Conservation (phyloP, 2,888 invertebrate genomes). For the Dasysyrphus tricinctus region DNA sequence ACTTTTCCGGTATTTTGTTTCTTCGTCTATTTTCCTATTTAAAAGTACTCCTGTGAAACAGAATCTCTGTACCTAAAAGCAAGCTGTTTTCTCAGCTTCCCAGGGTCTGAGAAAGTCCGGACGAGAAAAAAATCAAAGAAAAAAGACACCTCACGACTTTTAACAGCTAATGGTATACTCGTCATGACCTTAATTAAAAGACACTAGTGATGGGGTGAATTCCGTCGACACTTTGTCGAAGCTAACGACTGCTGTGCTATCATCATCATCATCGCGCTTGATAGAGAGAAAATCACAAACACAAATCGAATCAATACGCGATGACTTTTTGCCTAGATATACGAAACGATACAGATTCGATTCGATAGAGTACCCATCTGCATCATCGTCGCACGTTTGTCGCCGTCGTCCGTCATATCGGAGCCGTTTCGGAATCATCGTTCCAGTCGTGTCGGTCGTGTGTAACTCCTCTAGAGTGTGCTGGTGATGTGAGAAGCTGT, state of each 20-base stretch:
- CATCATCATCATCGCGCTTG: conserved; percentile 37
- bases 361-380: conserved; percentile 49
- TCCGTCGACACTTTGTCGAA: conserved; percentile 68
- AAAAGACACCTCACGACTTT: conserved; percentile 37
- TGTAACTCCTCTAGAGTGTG: conserved; percentile 12
- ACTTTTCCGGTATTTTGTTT: conserved; percentile 35
- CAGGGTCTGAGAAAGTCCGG: conserved; percentile 49
- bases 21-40: conserved; percentile 4
- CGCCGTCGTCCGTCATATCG: conserved; percentile 31
- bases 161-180: conserved; percentile 72
- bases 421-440: conserved; percentile 8
- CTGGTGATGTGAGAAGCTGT: conserved; percentile 35
- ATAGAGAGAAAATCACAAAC: conserved; percentile 70
- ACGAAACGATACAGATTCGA: conserved; percentile 40
- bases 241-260: conserved; percentile 49
- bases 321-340: conserved; percentile 68
- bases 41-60: conserved; percentile 1
- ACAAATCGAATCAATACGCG: conserved; percentile 74
- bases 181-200: conserved; percentile 75
- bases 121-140: conserved; percentile 22
- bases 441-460: conserved; percentile 37
- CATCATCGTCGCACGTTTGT: conserved; percentile 24
- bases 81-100: conserved; percentile 39
- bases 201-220: conserved; percentile 73
- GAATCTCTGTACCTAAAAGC: conserved; percentile 17